Evolutionary conservation across 2,113 vertebrate species (phyloP), one percentile per base, ranked within the genome.

Genomic region (Garra rufa): DNA sequence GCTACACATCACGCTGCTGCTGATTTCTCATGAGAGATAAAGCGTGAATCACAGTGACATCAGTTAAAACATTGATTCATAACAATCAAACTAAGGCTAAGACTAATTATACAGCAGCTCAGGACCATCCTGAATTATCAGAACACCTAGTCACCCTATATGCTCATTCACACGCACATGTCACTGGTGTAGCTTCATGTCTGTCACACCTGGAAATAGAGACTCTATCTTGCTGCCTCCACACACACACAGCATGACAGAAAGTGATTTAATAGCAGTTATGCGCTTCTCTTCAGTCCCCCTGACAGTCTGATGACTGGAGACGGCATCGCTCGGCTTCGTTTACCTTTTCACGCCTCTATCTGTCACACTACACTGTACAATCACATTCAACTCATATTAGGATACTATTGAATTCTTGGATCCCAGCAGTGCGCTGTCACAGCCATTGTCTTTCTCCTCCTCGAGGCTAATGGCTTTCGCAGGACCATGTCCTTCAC

Each of bases 231-330:
- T 55, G 24, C 71, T 38, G 57, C 48, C 77, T 80, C 67, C 41
- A 59, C 43, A 50, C 78, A 48, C 44, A 38, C 19, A 44, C 44
- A 50, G 17, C n/a, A 21, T 46, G 78, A 82, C 85, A 78, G 74
- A 30, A 82, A 70, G 65, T 70, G 57, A 65, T 84, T 86, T 82
- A 76, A 61, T 74, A 85, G 87, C 81, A 81, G 67, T 75, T 59
- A 84, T 59, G 28, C 24, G 14, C 83, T 55, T 52, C 41, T 61
- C 11, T 41, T 19, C 55, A 63, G 65, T 41, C 50, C 11, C 41
- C 10, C 26, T 50, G 50, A 44, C 76, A 61, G 44, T 75, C 69
- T 65, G 77, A 65, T 80, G 77, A 48, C 59, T 65, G 59, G 26
- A 44, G 59, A 80, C 43, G 34, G 77, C 10, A 67, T 67, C 48